These are phyloP conservation scores for Hipposideros armiger DNA, from an alignment of 2,113 vertebrate species.

Conservation along the genomic window DNA sequence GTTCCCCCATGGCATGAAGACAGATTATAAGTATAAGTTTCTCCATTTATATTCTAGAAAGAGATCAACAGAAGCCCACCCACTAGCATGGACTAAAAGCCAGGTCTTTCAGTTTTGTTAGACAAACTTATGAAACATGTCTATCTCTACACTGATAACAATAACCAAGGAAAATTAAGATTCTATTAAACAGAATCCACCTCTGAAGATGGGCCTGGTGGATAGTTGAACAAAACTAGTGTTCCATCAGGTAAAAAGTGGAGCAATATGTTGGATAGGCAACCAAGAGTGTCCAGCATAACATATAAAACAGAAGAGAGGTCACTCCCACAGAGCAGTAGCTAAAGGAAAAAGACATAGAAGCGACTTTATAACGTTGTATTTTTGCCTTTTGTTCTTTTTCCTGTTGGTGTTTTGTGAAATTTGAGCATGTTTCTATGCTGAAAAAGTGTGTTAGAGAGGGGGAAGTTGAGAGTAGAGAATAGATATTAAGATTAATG, in stretches of 20 bases:
- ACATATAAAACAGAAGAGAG: accelerated
- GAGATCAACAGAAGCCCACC: accelerated
- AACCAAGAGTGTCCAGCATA: not conserved
- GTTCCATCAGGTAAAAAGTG: not conserved
- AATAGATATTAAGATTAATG: accelerated
- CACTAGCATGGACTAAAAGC: not conserved
- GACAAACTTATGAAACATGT: not conserved
- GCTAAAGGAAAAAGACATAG: not conserved
- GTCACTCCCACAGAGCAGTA: accelerated
- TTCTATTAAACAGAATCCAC: not conserved
- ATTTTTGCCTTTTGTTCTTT: not conserved
- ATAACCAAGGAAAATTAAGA: not conserved
- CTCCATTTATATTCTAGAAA: not conserved
- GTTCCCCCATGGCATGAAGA: not conserved
- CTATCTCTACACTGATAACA: not conserved
- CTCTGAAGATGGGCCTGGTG: not conserved
- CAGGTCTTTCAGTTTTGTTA: not conserved
- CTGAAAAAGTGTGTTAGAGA: not conserved
- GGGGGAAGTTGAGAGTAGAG: not conserved
- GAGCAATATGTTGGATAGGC: accelerated
- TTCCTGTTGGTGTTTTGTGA: not conserved
- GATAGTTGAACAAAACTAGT: not conserved
- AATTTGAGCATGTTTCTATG: not conserved
- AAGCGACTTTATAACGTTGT: too few relatives aligned
- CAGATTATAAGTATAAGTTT: not conserved